Percentiles rank a stretch among this genome's conserved stretches.
Conservation (phyloP, 37 sponge, comb jelly and placozoan genomes). For the Spongilla lacustris region DNA sequence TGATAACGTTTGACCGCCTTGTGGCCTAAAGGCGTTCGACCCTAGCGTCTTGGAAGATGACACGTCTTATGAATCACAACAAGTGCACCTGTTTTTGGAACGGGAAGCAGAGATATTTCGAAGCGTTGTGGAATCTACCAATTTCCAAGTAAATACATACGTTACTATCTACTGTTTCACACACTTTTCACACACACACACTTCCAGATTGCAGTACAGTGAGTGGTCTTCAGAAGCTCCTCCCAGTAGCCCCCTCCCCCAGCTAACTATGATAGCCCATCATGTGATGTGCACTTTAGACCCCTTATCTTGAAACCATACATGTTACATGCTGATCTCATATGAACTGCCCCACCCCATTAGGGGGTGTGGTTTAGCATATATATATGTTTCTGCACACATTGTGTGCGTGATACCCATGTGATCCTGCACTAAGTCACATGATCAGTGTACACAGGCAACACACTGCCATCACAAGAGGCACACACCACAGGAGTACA, state of each 20-base stretch:
- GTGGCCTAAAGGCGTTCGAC: background rate
- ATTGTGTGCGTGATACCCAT: too few relatives aligned
- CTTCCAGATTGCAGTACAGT: background rate
- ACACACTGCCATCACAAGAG: too few relatives aligned
- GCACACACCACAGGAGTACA: too few relatives aligned
- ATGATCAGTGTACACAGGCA: too few relatives aligned
- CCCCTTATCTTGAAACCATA: background rate
- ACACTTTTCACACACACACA: background rate
- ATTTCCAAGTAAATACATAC: background rate
- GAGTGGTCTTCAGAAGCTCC: background rate
- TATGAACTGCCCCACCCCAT: too few relatives aligned
- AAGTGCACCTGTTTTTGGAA: slow-evolving; percentile 36
- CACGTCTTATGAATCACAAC: slow-evolving; percentile 29
- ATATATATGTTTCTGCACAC: too few relatives aligned
- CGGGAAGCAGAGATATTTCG: slow-evolving; percentile 26
- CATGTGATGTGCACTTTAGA: background rate
- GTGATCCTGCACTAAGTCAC: too few relatives aligned
- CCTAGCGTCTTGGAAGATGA: background rate
- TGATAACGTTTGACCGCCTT: background rate
- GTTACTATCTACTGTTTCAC: background rate
- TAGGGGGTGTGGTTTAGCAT: too few relatives aligned
- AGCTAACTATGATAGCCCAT: background rate
- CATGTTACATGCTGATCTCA: too few relatives aligned
- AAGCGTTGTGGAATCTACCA: background rate
- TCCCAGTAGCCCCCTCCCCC: background rate